Conservation (phyloP, 53 echinoderm and acorn worm genomes). For the Henricia sp. region DNA sequence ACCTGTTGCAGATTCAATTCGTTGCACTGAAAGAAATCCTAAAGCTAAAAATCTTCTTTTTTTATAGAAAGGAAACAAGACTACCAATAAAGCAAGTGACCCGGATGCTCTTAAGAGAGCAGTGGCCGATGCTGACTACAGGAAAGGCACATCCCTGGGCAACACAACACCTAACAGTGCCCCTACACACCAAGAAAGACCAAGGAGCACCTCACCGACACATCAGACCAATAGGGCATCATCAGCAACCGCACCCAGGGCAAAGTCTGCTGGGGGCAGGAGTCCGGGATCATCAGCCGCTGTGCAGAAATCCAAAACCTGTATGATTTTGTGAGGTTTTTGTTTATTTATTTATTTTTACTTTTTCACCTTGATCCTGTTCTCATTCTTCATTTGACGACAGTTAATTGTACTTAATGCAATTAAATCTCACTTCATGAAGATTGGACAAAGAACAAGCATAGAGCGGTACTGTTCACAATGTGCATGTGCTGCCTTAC, state of each 20-base stretch:
- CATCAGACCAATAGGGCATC: background rate
- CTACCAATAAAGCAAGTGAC: conserved; percentile 88
- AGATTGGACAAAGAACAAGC: no score
- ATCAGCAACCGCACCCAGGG: conserved; percentile 12
- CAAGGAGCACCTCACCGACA: conserved; percentile 9
- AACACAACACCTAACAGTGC: conserved; percentile 47
- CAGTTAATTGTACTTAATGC: no score
- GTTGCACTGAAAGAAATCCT: no score
- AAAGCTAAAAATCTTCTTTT: no score
- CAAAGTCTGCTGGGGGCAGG: conserved; percentile 29
- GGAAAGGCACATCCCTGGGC: conserved; percentile 70
- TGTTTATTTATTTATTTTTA: background rate
- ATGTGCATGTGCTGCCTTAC: no score
- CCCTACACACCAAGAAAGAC: background rate
- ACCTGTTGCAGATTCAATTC: no score
- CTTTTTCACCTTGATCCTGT: background rate
- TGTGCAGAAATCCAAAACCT: conserved; percentile 49
- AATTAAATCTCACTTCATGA: no score
- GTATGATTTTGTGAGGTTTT: conserved; percentile 43
- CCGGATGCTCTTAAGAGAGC: conserved; percentile 93
- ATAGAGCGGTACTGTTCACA: no score
- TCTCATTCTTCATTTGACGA: no score
- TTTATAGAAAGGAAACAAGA: conserved; percentile 85
- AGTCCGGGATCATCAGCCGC: background rate
- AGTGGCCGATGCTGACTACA: conserved; percentile 82